Evolutionary conservation across 2,113 vertebrate genomes (phyloP).

Genomic region (Triplophysa rosa): DNA sequence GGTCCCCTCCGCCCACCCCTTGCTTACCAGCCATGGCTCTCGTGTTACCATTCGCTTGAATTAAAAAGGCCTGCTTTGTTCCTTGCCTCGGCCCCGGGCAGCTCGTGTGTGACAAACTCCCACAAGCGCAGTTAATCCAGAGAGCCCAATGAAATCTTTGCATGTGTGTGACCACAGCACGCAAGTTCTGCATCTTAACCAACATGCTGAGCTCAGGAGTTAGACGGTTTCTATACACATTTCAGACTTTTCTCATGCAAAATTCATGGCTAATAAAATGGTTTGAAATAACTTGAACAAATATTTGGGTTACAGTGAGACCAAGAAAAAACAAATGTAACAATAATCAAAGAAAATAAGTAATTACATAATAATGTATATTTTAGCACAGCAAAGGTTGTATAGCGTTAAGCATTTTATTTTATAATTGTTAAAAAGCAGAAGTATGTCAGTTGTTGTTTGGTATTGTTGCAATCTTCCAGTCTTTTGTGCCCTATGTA

Average conservation of each 20-base stretch:
- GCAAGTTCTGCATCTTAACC: slow-evolving; percentile 23
- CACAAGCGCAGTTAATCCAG: not conserved
- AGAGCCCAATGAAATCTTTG: slow-evolving; percentile 8
- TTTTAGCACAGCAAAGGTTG: too few relatives aligned
- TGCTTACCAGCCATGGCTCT: slow-evolving; percentile 28
- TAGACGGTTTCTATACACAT: not conserved
- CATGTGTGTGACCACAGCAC: slow-evolving; percentile 11
- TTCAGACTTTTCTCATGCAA: not conserved
- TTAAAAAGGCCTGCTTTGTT: slow-evolving; percentile 71
- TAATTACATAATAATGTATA: too few relatives aligned
- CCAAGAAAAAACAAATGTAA: too few relatives aligned
- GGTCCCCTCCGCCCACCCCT: slow-evolving; percentile 32
- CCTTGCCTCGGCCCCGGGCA: slow-evolving; percentile 55
- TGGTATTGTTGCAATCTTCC: slow-evolving; percentile 1
- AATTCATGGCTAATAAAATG: not conserved
- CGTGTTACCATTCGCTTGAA: slow-evolving; percentile 51
- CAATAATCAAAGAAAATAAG: too few relatives aligned
- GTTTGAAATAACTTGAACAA: too few relatives aligned
- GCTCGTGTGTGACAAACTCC: not conserved
- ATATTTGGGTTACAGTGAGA: too few relatives aligned
- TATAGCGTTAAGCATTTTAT: too few relatives aligned
- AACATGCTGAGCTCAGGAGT: slow-evolving; percentile 5
- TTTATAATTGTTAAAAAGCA: too few relatives aligned
- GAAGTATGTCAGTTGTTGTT: not conserved
- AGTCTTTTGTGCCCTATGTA: slow-evolving; percentile 1